Base-by-base conservation (phyloP, 1,140 invertebrate genomes). In the Diachasma alloeum region DNA sequence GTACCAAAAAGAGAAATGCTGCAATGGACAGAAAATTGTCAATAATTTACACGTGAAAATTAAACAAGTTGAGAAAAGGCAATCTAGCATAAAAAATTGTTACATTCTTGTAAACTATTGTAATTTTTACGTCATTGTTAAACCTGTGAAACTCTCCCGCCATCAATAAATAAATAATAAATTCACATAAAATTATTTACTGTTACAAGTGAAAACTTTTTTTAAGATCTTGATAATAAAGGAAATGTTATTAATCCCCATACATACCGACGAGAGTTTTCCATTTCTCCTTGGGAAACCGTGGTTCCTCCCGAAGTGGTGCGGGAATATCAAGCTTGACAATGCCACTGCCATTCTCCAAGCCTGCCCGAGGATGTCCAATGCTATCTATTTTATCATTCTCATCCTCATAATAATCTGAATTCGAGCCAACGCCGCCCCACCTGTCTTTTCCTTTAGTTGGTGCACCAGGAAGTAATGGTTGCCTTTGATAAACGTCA, bases 221-320 rank as follows among this genome's bases (percentile, higher is more conserved):
- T n/a, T n/a, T n/a, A n/a, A n/a, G n/a, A n/a, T n/a, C n/a, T n/a
- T n/a, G n/a, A n/a, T n/a, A n/a, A n/a, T n/a, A n/a, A n/a, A 74
- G 39, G 9, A 42, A 13, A 42, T 42, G 39, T 1, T 2, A 3
- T 31, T 31, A 31, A 42, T 42, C 9, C 9, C 9, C 9, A 42
- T n/a, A 80, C 82, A 86, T 84, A 93, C 92, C 92, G 78, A 93
- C 81, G 79, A 93, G 88, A 15, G 93, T 94, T 91, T 94, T 94
- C 89, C 92, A 93, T 83, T 93, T 92, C 86, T 94, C 93, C 84
- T 94, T 93, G 5, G 93, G 93, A 85, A 92, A 94, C 79, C 92
- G 86, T 0, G 92, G 92, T 83, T 93, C 92, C 79, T 93, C 92
- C 76, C 92, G 83, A 0, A 90, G 84, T 13, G 91, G 90, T 24